These are phyloP conservation scores for Phenacoccus solenopsis DNA, from an alignment of 1,140 invertebrate genomes.

Conservation along the genomic window DNA sequence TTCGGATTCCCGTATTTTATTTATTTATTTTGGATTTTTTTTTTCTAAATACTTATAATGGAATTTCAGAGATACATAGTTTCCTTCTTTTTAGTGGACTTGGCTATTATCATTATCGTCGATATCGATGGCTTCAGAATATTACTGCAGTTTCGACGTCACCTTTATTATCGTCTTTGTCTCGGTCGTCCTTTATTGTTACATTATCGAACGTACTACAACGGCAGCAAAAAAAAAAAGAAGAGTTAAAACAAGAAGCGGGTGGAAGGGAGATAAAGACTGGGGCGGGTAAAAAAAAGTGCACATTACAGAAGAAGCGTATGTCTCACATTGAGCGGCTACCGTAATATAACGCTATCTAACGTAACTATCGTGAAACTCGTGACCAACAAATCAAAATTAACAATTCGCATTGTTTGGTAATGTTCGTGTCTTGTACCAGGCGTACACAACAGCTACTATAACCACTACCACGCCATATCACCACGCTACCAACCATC, in stretches of 20 bases:
- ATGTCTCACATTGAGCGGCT: constrained; percentile 10
- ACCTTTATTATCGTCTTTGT: background rate
- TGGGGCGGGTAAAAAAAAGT: background rate
- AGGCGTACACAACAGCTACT: constrained; percentile 11
- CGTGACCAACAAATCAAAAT: constrained; percentile 17
- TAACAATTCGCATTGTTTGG: constrained; percentile 17
- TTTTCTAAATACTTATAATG: too few species aligned
- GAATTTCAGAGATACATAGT: too few species aligned
- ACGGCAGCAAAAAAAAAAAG: constrained; percentile 5
- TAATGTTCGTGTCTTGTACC: constrained; percentile 16
- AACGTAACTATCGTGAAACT: constrained; percentile 17
- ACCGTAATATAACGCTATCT: constrained; percentile 17
- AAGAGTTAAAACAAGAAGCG: background rate
- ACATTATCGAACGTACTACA: background rate
- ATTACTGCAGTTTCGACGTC: background rate
- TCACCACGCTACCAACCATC: background rate
- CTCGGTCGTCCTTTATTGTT: constrained; percentile 10
- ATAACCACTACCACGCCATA: background rate
- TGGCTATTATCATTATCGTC: too few species aligned
- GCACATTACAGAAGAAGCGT: background rate
- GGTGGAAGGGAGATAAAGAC: background rate
- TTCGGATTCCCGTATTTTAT: too few species aligned
- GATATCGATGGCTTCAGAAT: too few species aligned
- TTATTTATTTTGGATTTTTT: too few species aligned
- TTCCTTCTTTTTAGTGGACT: too few species aligned